These are phyloP conservation scores for Campylomormyrus numenius DNA, from an alignment of 2,113 vertebrate genomes.

Conservation along the genomic window DNA sequence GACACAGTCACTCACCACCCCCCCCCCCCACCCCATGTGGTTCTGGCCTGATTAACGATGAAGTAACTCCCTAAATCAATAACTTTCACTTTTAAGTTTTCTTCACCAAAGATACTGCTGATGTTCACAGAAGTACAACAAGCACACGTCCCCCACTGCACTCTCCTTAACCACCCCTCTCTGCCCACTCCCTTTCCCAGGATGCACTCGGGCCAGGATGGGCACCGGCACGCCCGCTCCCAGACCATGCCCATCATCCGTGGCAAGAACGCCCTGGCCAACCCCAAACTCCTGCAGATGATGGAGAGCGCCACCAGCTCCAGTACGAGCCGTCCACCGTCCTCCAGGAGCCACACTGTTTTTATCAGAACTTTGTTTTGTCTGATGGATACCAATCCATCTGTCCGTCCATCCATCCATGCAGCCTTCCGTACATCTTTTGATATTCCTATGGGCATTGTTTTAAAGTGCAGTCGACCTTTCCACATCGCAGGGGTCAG, in stretches of 20 bases:
- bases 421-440: background rate
- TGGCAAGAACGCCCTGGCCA: slow-evolving; percentile 88
- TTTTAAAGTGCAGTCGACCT: background rate
- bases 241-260: slow-evolving; percentile 95
- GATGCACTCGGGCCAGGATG: slow-evolving; percentile 80
- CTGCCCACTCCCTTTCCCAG: slow-evolving; percentile 45
- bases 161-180: background rate
- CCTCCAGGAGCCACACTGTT: background rate
- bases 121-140: background rate
- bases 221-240: slow-evolving; percentile 85
- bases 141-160: background rate
- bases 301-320: slow-evolving; percentile 69
- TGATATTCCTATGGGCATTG: background rate
- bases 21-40: background rate
- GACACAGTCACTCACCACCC: slow-evolving; percentile 11
- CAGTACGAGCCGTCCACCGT: slow-evolving; percentile 51
- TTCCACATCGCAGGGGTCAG: background rate
- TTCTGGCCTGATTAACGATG: background rate
- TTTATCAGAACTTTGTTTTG: background rate
- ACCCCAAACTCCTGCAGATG: slow-evolving; percentile 91
- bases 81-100: background rate
- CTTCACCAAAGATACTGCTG: background rate
- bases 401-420: background rate
- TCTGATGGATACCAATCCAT: background rate
- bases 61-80: background rate